Base-by-base conservation (phyloP, 2,797 vertebrate genomes). In the Columba guinea region DNA sequence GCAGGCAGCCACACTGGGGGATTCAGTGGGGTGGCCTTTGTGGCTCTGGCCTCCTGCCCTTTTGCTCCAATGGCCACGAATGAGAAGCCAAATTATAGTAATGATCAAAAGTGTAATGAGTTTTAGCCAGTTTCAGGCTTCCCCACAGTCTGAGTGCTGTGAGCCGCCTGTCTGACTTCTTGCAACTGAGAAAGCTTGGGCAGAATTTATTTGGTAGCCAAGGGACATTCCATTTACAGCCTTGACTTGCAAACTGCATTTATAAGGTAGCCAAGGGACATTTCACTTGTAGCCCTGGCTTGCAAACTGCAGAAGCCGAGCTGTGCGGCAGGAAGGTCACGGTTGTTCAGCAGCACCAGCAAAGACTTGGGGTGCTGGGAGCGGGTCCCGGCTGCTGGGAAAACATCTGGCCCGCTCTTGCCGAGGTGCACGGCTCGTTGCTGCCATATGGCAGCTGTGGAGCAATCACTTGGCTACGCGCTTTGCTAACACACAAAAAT, bases 1-100 rank as follows among this genome's bases (percentile, higher is more conserved):
- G 35, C 1, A 34, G 41, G 41, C 34, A 44, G 34, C n/a, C 35
- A 32, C 0, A 0, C 11, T 2, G 1, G 10, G 27, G 17, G 13
- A 9, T 37, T 82, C 17, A 4, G 3, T 44, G n/a, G 41, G 22
- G 30, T 27, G 44, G 12, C 27, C 23, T 77, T 82, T 5, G 35
- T 76, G 32, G 58, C 44, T 48, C 39, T 37, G 30, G 4, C 64
- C 11, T 93, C n/a, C n/a, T 55, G 46, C 22, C 24, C 6, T 49
- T 17, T 62, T 85, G 39, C 26, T 79, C 30, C 44, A 41, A 6
- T 6, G 11, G 30, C 63, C 1, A 3, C 0, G 13, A 46, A 1
- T 46, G 39, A 94, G 55, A 89, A 87, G 49, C 27, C 17, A 73
- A 75, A 84, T 53, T 18, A 37, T 0, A 34, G 35, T 32, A 10